Percentiles rank a stretch among this genome's conserved stretches.
These are phyloP conservation scores for Ictalurus punctatus DNA, from an alignment of 2,113 vertebrate genomes.

Conservation along the genomic window DNA sequence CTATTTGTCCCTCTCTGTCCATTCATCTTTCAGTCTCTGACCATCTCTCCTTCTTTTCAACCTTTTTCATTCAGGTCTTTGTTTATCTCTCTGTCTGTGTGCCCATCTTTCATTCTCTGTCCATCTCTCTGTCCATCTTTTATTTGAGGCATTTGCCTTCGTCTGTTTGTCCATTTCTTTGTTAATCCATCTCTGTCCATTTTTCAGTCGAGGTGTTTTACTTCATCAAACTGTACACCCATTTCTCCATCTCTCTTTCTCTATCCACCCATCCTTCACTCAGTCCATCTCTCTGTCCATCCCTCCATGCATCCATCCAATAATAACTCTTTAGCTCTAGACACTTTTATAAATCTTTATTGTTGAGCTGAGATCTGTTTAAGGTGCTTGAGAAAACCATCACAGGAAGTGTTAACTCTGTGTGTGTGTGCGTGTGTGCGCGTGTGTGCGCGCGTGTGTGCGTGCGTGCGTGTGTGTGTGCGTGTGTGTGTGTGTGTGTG, in stretches of 20 bases:
- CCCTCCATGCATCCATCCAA: too few relatives aligned
- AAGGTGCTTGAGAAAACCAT: background rate
- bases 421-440: background rate
- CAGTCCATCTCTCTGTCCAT: background rate
- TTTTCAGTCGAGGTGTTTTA: background rate
- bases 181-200: background rate
- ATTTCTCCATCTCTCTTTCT: background rate
- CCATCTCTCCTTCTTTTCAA: background rate
- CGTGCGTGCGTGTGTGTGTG: constrained; percentile 3
- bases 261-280: background rate
- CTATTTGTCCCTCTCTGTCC: background rate
- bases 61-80: background rate
- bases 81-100: background rate
- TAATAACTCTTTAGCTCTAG: background rate
- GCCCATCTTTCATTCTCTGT: too few relatives aligned
- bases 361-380: background rate
- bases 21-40: background rate
- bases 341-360: background rate
- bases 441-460: background rate
- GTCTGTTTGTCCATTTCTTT: background rate
- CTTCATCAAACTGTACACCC: background rate
- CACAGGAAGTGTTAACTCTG: background rate
- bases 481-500: background rate
- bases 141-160: background rate
- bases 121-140: background rate